These are phyloP conservation scores for Pheosia tremula DNA, from an alignment of 2,888 invertebrate species.

Conservation along the genomic window DNA sequence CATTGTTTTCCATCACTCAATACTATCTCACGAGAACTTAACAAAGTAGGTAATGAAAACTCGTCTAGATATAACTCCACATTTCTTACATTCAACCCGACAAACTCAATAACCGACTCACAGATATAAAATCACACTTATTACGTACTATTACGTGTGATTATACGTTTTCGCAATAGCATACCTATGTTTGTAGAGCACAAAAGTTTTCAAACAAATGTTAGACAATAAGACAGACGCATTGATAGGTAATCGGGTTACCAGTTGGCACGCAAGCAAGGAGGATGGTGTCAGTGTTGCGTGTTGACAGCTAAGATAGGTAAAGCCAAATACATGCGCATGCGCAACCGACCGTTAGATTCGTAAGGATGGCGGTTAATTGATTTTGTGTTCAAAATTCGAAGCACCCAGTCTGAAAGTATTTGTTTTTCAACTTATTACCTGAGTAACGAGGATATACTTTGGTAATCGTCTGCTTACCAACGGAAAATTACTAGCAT, in stretches of 20 bases:
- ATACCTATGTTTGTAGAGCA: slow-evolving; percentile 12
- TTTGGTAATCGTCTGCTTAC: no score
- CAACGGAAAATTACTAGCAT: no score
- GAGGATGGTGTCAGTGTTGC: slow-evolving; percentile 8
- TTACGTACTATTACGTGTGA: neutral
- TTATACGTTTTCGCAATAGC: neutral
- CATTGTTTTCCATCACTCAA: no score
- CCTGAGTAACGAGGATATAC: no score
- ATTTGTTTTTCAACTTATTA: no score
- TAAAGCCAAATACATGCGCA: neutral
- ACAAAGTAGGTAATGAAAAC: neutral
- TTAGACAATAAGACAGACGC: slow-evolving; percentile 63
- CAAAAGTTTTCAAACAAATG: slow-evolving; percentile 61
- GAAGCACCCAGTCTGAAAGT: no score
- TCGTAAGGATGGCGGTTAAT: no score
- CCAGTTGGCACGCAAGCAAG: slow-evolving; percentile 24
- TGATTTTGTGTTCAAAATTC: no score
- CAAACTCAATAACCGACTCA: slow-evolving; percentile 8
- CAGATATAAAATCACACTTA: slow-evolving; percentile 8
- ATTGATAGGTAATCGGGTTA: slow-evolving; percentile 44
- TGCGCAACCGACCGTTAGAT: neutral
- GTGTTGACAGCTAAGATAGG: neutral
- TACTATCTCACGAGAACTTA: neutral
- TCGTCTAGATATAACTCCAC: slow-evolving; percentile 7
- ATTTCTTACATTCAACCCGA: slow-evolving; percentile 40